Conservation (phyloP, 2,113 vertebrate genomes). For the Rynchops niger region DNA sequence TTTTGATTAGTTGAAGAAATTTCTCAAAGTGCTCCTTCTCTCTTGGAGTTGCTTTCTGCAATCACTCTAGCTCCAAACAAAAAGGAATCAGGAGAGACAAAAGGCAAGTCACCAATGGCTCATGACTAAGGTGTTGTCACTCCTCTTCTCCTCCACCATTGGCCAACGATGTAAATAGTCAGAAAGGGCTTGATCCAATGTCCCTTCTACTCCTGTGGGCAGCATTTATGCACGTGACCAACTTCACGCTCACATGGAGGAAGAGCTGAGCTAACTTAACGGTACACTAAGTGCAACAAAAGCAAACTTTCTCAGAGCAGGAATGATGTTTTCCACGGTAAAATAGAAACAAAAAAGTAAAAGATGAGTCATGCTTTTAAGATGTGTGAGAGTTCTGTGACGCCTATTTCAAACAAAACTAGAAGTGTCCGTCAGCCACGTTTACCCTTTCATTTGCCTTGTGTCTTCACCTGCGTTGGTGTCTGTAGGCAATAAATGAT, state of each 20-base stretch:
- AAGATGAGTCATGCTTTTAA: neutral
- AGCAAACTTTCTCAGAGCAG: neutral
- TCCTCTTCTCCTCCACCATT: neutral
- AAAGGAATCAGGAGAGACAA: neutral
- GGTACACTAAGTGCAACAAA: neutral
- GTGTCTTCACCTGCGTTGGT: neutral
- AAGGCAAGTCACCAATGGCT: neutral
- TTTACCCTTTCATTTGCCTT: neutral
- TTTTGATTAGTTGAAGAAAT: neutral
- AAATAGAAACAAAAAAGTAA: neutral
- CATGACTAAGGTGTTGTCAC: neutral
- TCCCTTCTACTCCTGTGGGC: neutral
- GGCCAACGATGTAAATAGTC: neutral
- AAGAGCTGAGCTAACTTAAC: neutral
- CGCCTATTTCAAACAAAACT: neutral
- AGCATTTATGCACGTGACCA: neutral
- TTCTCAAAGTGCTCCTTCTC: neutral
- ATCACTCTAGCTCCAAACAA: neutral
- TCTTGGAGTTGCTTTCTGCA: neutral
- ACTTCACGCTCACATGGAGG: accelerated
- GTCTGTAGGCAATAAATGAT: neutral
- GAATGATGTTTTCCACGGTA: neutral
- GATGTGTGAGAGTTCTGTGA: neutral
- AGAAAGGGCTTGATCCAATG: neutral
- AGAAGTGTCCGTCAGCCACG: neutral